Percentiles rank a stretch among this genome's conserved stretches.
Evolutionary conservation across 2,113 vertebrate genomes (phyloP).

Genomic region (Pimephales promelas): DNA sequence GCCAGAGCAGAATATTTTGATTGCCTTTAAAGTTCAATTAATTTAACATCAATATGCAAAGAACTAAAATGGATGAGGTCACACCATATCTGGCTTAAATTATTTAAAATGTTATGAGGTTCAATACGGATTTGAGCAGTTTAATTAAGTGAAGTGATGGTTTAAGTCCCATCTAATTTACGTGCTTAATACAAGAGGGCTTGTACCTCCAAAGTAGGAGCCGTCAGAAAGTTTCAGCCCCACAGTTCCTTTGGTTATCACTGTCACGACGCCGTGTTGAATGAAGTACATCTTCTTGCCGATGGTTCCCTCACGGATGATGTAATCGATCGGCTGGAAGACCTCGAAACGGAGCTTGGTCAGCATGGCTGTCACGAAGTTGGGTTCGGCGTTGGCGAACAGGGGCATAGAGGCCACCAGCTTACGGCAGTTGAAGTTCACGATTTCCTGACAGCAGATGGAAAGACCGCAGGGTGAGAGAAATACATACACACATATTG

Average conservation of each 20-base stretch:
- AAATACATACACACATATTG: not conserved
- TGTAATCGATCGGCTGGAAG: slow-evolving; percentile 94
- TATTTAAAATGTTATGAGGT: not conserved
- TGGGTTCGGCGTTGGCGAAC: slow-evolving; percentile 96
- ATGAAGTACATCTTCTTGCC: slow-evolving; percentile 99
- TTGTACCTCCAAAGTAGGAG: slow-evolving; percentile 96
- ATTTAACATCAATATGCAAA: not conserved
- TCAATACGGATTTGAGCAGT: slow-evolving; percentile 29
- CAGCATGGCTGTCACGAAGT: slow-evolving; percentile 96
- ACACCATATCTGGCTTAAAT: slow-evolving; percentile 17
- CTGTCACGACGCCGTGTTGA: slow-evolving; percentile 91
- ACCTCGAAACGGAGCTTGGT: slow-evolving; percentile 97
- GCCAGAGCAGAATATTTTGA: not conserved
- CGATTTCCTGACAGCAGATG: slow-evolving; percentile 82
- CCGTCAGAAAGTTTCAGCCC: slow-evolving; percentile 96
- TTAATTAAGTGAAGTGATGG: slow-evolving; percentile 31
- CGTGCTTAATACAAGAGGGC: not conserved
- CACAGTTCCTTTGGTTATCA: slow-evolving; percentile 89
- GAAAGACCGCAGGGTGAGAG: not conserved
- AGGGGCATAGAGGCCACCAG: slow-evolving; percentile 96
- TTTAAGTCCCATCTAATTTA: slow-evolving; percentile 35
- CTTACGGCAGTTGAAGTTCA: slow-evolving; percentile 98
- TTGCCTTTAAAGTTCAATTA: slow-evolving; percentile 15
- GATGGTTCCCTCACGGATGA: slow-evolving; percentile 93
- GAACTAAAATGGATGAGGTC: slow-evolving; percentile 3